Evolutionary conservation across 2,797 vertebrate species (phyloP).

Genomic region (Neosilurus mollespiculum): DNA sequence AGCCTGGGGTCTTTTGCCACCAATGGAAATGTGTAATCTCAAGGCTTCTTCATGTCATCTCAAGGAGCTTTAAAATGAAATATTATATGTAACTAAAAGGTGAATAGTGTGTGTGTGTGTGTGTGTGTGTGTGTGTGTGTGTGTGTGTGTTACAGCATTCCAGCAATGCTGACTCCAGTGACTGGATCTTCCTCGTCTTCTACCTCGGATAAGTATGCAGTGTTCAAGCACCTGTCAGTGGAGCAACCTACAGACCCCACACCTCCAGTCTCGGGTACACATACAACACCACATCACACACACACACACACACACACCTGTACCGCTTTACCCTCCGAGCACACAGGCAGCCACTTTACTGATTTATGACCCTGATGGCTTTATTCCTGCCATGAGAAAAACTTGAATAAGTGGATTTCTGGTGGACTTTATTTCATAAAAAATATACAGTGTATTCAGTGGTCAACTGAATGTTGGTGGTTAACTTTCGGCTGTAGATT

Average conservation of each 20-base stretch:
- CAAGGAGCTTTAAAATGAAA: no score
- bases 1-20: no score
- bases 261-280: constrained; percentile 81
- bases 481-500: no score
- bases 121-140: constrained; percentile 23
- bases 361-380: background rate
- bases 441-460: no score
- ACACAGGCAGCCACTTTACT: background rate
- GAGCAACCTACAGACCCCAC: constrained; percentile 82
- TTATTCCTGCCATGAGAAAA: no score
- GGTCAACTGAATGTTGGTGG: no score
- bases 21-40: no score
- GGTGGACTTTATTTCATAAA: no score
- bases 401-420: no score
- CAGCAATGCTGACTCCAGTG: constrained; percentile 88
- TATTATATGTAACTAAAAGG: no score
- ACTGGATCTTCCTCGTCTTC: constrained; percentile 77
- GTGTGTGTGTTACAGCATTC: constrained; percentile 70
- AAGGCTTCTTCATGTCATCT: no score
- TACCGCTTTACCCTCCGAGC: background rate
- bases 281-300: constrained; percentile 49
- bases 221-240: constrained; percentile 88
- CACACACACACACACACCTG: background rate
- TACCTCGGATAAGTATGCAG: constrained; percentile 90
- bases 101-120: background rate